Conservation (phyloP, 2,113 vertebrate genomes). For the Jaculus jaculus region DNA sequence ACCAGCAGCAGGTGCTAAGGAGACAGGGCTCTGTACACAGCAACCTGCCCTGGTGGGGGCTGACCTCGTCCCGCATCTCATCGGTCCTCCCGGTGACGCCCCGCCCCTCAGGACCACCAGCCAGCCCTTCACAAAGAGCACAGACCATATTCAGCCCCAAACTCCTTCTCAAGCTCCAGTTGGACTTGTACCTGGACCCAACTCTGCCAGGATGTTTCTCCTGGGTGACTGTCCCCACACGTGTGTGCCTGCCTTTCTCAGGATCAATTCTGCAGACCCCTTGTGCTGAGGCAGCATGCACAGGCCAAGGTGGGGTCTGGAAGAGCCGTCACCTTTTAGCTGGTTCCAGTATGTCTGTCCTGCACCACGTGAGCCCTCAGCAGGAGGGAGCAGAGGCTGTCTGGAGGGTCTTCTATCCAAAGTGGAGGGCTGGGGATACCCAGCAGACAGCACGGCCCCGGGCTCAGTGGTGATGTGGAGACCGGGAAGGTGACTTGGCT, state of each 20-base stretch:
- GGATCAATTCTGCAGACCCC: too few relatives aligned
- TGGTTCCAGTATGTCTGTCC: neutral
- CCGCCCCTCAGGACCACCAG: neutral
- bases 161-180: neutral
- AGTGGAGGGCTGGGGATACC: conserved; percentile 89
- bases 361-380: accelerated
- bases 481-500: conserved; percentile 85
- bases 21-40: neutral
- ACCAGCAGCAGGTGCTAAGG: neutral
- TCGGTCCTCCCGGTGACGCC: accelerated
- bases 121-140: neutral
- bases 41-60: neutral
- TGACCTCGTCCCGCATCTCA: neutral
- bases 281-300: accelerated
- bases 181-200: accelerated
- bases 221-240: accelerated
- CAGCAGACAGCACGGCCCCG: conserved; percentile 85
- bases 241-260: neutral
- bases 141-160: neutral
- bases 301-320: accelerated
- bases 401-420: conserved; percentile 86
- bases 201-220: too few relatives aligned
- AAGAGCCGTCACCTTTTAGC: neutral
- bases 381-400: accelerated
- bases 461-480: conserved; percentile 70